Base-by-base conservation (phyloP, 2,888 invertebrate genomes). In the Drosophila prolongata region DNA sequence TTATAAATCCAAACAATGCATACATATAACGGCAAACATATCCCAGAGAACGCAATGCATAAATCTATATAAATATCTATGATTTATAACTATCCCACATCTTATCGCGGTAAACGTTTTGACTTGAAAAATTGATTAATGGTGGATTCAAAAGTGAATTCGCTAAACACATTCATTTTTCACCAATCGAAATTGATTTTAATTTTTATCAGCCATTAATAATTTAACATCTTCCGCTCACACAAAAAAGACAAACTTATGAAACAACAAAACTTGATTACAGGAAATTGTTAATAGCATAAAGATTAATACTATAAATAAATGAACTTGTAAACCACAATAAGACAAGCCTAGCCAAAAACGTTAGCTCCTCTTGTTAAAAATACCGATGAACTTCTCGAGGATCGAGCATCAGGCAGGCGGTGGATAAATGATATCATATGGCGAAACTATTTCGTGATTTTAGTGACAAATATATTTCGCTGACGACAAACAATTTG, bases 401-500 rank as follows among this genome's bases (percentile, higher is more conserved):
- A 84, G 80, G 71, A 87, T 81, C 76, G 72, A 53, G 46, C 24
- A 11, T 14, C 44, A 16, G 52, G 40, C 27, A 24, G 30, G 42
- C 44, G 56, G 47, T 37, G 66, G 67, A 75, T 73, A 81, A 74
- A 73, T 43, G 49, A 82, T 89, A 85, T 89, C 79, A 83, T 64
- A 42, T 35, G 79, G 90, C 90, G 90, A 89, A 88, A 82, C 89
- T 89, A 87, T 90, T 91, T 90, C 88, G 90, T 91, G 91, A 90
- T 90, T 91, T 83, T 85, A 89, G 82, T 85, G 90, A 87, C 90
- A 90, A 90, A 90, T 90, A 62, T 66, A 90, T 90, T 90, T 90
- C 90, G 90, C 90, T 91, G 90, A 88, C 78, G 90, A 89, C 90
- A 80, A 83, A 81, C 80, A 90, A 89, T 90, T 91, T 83, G 88